Evolutionary conservation across 1,140 invertebrate species (phyloP), one percentile per base, ranked within the genome.

Genomic region (Trigoniulus corallinus): DNA sequence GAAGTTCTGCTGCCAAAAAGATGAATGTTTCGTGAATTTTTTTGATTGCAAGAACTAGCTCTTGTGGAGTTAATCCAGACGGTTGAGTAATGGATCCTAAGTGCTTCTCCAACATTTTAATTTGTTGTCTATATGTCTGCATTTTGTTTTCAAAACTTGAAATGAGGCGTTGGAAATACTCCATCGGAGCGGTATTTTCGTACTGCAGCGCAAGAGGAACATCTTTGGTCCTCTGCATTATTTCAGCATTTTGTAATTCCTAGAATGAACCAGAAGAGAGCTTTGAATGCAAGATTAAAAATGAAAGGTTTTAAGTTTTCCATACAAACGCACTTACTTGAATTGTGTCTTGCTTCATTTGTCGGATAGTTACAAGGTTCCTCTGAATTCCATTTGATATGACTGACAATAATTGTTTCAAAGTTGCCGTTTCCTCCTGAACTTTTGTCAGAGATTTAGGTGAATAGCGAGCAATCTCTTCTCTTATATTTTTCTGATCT

Each of bases 11-110:
- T 44, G 88, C 88, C 51, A 91, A 68, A 2, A 84, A 81, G 20
- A 91, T 77, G 54, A 91, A 79, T 2, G 82, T 82, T 61, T 88
- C 84, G 59, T 91, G 83, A 45, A 89, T 73, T 58, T 83, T 79
- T 45, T 75, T 76, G 61, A 91, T 78, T 18, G 84, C 79, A 43
- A 75, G 61, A 12, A 77, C 74, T 43, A 85, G 59, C 67, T 85
- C 83, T 63, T 82, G 75, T 0, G 80, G 76, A 1, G 79, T 77
- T 50, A 84, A 63, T 40, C 70, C 69, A 57, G 72, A 71, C 1
- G 79, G 76, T 54, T 79, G 74, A 59, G 77, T 72, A 57, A 81
- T 65, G 10, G 79, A 76, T 44, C 76, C 72, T 56, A 85, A 73
- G 60, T 82, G 79, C 53, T 75, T 80, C 59, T 84, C 82, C 1